Conservation (phyloP, 2,888 invertebrate genomes). For the Brachypterus glaber region DNA sequence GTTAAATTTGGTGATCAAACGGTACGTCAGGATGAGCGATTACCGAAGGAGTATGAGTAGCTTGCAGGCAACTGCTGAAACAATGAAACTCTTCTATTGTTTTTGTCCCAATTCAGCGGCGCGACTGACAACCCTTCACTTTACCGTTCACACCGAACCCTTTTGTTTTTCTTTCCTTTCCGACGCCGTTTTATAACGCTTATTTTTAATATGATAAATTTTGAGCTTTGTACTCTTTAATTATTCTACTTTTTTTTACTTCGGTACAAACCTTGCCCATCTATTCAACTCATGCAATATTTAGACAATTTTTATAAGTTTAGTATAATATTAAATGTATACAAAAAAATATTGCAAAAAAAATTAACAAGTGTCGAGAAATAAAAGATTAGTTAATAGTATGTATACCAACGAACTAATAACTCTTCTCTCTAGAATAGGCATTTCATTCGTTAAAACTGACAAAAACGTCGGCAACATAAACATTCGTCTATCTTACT, state of each 20-base stretch:
- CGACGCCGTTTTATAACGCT: conserved; percentile 40
- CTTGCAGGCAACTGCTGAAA: conserved; percentile 28
- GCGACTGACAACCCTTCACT: conserved; percentile 41
- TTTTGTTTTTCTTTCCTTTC: conserved; percentile 41
- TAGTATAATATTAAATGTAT: no score
- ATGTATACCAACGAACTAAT: no score
- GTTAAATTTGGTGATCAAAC: conserved; percentile 26
- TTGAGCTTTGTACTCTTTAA: conserved; percentile 42
- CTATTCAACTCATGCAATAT: no score
- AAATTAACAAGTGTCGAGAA: no score
- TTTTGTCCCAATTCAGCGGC: conserved; percentile 39
- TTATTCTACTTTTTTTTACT: conserved; percentile 42
- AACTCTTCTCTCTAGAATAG: no score
- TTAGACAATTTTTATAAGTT: no score
- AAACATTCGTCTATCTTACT: no score
- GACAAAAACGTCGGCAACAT: no score
- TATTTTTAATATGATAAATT: conserved; percentile 44
- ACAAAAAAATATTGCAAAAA: no score
- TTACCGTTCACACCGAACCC: conserved; percentile 33
- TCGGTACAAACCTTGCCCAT: no score
- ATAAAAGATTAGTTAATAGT: no score
- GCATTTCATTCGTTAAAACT: no score
- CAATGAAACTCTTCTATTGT: conserved; percentile 42
- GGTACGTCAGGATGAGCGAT: conserved; percentile 36
- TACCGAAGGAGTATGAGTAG: conserved; percentile 25